Base-by-base conservation (phyloP, 2,113 vertebrate genomes). In the Podarcis muralis region DNA sequence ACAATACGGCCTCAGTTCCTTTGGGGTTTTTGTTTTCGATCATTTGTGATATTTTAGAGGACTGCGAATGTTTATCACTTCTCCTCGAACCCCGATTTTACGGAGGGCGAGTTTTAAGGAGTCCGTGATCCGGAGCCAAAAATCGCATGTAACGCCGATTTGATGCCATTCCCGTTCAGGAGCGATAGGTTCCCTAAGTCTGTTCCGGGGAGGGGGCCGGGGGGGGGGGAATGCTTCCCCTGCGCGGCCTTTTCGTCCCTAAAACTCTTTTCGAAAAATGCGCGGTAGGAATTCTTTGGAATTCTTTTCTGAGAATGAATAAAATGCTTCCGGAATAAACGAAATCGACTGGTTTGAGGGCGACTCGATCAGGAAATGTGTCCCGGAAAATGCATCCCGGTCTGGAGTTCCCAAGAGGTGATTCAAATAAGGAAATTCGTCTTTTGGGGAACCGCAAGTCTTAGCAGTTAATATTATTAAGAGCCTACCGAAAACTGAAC, bases 371-470 rank as follows among this genome's bases (percentile, higher is more conserved):
- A 72, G 68, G 20, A 76, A 25, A 23, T 6, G 23, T 3, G 22
- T 4, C 20, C 20, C 22, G 16, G 35, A 1, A 37, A 75, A 75
- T 18, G 16, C 6, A 20, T 4, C 5, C 32, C n/a, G 13, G 4
- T 75, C n/a, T 35, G 71, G n/a, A 1, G n/a, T 9, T n/a, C 13
- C 1, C n/a, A 2, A 32, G 6, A 20, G 15, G 13, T 22, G 5
- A 37, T 30, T 2, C 6, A 9, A 11, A 11, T 16, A 6, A 20
- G n/a, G 13, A 37, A 0, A 37, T 9, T 1, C 6, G 30, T n/a
- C 30, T 37, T 75, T 20, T 5, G 12, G 75, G 22, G 37, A 43
- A 27, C 48, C 48, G 48, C 37, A 35, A 23, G 12, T 13, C 3
- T 43, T 5, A 48, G 11, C 4, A 48, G 27, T 53, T 37, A 35